A percentile compares a stretch with the other conserved stretches of the same genome.
phyloP scores from a whole-genome alignment of 2,888 invertebrate species.

The Drosophila birchii region DNA sequence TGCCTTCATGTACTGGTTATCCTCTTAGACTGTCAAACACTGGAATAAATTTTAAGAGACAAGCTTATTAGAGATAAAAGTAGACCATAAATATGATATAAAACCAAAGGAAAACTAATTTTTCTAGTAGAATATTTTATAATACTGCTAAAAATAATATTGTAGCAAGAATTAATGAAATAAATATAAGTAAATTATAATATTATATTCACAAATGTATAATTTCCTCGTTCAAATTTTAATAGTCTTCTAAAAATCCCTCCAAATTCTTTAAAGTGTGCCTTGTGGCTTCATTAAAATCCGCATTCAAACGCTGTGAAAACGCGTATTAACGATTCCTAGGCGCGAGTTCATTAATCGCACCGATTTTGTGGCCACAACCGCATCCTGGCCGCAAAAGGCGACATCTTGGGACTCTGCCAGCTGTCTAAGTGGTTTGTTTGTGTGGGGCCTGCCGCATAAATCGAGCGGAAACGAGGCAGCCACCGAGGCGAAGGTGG shows the following conservation, averaged over 20 bases:
- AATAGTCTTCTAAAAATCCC: background rate
- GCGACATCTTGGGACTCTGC: conserved; percentile 40
- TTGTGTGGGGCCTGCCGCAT: conserved; percentile 46
- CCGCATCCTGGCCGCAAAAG: conserved; percentile 29
- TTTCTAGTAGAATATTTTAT: too few relatives aligned
- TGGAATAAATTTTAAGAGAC: background rate
- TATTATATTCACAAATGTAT: background rate
- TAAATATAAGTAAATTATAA: too few relatives aligned
- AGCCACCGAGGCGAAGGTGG: conserved; percentile 37
- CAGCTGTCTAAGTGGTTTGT: conserved; percentile 45
- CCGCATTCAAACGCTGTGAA: conserved; percentile 66
- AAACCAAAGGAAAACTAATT: background rate
- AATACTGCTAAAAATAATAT: background rate
- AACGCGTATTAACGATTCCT: conserved; percentile 62
- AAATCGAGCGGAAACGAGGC: conserved; percentile 65
- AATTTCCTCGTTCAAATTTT: background rate
- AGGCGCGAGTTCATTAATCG: conserved; percentile 65
- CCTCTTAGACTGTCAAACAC: conserved; percentile 2
- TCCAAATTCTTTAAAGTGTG: background rate
- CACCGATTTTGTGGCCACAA: conserved; percentile 63
- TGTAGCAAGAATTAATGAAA: too few relatives aligned
- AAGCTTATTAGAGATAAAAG: background rate
- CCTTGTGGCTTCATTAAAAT: conserved; percentile 70
- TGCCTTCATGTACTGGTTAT: conserved; percentile 42
- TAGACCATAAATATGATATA: background rate